A percentile compares a stretch with the other conserved stretches of the same genome.
phyloP scores from a whole-genome alignment of 2,888 invertebrate genomes.

The Leucania comma region DNA sequence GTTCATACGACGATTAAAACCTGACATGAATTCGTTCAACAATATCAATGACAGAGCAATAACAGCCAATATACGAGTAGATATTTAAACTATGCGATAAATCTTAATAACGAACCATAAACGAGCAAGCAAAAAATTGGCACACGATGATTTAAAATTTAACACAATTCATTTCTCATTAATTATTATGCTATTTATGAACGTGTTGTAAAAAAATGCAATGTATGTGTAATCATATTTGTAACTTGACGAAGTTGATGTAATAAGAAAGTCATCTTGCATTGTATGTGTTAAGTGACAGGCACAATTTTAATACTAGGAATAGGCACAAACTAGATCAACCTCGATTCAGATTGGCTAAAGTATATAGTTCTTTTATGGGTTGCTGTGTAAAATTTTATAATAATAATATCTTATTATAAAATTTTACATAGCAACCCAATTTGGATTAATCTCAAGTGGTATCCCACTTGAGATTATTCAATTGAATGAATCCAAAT shows the following conservation, averaged over 20 bases:
- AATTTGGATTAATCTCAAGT: too few relatives aligned
- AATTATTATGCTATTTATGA: conserved; percentile 30
- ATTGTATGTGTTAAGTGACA: too few relatives aligned
- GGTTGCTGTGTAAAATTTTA: too few relatives aligned
- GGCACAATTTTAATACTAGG: too few relatives aligned
- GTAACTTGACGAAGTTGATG: conserved; percentile 18
- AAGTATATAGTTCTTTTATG: too few relatives aligned
- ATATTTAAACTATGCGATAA: not conserved
- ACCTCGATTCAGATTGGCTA: too few relatives aligned
- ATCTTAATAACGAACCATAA: conserved; percentile 12
- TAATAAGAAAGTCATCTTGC: conserved; percentile 23
- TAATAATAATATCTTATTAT: too few relatives aligned
- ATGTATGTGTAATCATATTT: conserved; percentile 40
- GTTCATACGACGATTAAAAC: not conserved
- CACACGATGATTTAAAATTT: conserved; percentile 37
- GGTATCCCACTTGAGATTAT: too few relatives aligned
- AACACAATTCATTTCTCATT: conserved; percentile 46
- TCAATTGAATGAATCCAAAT: too few relatives aligned
- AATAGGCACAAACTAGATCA: too few relatives aligned
- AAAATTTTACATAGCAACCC: too few relatives aligned
- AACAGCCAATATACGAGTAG: too few relatives aligned
- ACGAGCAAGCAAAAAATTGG: conserved; percentile 37
- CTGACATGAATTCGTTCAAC: not conserved
- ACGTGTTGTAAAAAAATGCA: conserved; percentile 36
- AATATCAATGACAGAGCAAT: not conserved